A percentile compares a stretch with the other conserved stretches of the same genome.
phyloP scores from a whole-genome alignment of 92 coral and sea anemone species.

The Isaurus tuberculatus region DNA sequence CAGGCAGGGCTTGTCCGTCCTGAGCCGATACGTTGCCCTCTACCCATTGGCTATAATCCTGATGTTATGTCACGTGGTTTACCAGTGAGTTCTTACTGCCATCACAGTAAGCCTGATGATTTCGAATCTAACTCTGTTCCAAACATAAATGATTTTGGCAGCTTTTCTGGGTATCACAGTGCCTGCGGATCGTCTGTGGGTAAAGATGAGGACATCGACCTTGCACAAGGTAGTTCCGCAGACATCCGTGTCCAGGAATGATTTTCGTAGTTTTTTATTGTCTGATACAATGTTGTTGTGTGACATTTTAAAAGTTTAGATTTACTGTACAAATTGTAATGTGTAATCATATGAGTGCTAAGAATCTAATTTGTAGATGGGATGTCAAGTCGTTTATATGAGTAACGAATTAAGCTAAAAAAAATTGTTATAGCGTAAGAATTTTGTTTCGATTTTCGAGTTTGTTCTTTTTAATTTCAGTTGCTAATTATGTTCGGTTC shows the following conservation, averaged over 20 bases:
- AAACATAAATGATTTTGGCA: conserved; percentile 59
- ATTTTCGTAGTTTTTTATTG: conserved; percentile 17
- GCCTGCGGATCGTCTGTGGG: conserved; percentile 72
- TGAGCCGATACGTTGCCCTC: conserved; percentile 61
- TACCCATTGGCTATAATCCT: conserved; percentile 74
- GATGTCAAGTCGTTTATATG: conserved; percentile 4
- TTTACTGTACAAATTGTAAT: conserved; percentile 46
- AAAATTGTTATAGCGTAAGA: not conserved
- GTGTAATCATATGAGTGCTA: conserved; percentile 22
- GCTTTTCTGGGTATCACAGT: conserved; percentile 62
- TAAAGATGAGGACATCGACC: conserved; percentile 72
- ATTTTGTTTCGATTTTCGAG: conserved; percentile 8
- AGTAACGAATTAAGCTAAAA: conserved; percentile 11
- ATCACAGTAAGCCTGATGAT: conserved; percentile 48
- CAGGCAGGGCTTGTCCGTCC: conserved; percentile 75
- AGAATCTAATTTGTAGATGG: conserved; percentile 43
- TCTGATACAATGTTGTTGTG: conserved; percentile 45
- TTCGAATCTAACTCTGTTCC: not conserved
- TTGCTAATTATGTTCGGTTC: not conserved
- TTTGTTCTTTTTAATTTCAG: not conserved
- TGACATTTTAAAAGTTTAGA: conserved; percentile 16
- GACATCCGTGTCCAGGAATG: conserved; percentile 40
- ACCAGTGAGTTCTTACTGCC: conserved; percentile 63
- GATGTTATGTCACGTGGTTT: conserved; percentile 80
- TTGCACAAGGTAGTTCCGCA: conserved; percentile 42